Conservation (phyloP, 2,113 vertebrate genomes). For the Paradoxurus hermaphroditus region DNA sequence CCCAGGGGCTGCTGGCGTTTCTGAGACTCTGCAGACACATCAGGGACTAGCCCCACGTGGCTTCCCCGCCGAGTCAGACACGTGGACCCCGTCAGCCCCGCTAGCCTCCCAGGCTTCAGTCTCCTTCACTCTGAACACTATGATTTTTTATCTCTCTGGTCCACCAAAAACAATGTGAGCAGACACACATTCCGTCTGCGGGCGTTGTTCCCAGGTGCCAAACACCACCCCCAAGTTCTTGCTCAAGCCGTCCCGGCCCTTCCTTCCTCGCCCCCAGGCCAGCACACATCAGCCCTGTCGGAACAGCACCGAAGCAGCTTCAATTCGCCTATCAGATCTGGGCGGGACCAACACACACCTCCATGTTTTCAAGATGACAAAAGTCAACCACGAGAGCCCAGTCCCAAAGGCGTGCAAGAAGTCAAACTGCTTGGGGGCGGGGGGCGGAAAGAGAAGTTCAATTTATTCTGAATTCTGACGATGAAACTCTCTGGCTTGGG, state of each 20-base stretch:
- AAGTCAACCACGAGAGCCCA: neutral
- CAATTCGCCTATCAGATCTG: rapidly evolving
- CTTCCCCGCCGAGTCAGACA: rapidly evolving
- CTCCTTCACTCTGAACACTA: neutral
- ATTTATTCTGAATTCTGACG: neutral
- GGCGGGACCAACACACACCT: rapidly evolving
- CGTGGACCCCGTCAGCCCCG: too few relatives aligned
- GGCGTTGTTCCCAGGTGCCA: neutral
- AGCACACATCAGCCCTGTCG: rapidly evolving
- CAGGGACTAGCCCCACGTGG: rapidly evolving
- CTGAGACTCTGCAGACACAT: rapidly evolving
- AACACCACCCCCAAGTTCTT: neutral
- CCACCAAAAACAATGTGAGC: neutral
- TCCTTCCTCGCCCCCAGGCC: rapidly evolving
- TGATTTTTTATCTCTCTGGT: rapidly evolving
- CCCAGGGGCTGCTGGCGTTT: too few relatives aligned
- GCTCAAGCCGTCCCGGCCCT: neutral
- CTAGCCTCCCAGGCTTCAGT: neutral
- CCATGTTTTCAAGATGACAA: rapidly evolving
- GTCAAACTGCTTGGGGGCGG: neutral
- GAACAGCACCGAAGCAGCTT: rapidly evolving
- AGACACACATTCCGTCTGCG: rapidly evolving
- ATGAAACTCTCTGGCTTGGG: neutral
- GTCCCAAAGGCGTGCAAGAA: neutral
- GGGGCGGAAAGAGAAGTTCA: neutral